These are phyloP conservation scores for Lochmaea capreae DNA, from an alignment of 2,888 invertebrate genomes.

Conservation along the genomic window DNA sequence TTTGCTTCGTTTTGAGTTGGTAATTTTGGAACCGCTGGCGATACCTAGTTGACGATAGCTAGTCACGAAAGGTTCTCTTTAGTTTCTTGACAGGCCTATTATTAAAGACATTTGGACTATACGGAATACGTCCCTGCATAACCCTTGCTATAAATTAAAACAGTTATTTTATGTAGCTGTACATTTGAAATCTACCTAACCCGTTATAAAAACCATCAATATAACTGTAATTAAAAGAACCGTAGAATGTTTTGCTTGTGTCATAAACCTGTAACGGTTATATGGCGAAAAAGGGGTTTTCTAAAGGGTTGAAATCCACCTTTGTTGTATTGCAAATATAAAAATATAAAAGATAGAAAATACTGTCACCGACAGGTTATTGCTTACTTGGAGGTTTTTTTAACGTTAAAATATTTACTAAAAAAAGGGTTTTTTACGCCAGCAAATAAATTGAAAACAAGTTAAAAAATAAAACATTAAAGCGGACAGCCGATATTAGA, in stretches of 20 bases:
- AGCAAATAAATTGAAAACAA: too few species aligned
- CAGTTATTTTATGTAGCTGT: slow-evolving; percentile 7
- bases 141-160: slow-evolving; percentile 1
- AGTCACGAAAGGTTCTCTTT: too few species aligned
- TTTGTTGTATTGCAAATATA: slow-evolving; percentile 8
- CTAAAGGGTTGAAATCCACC: slow-evolving; percentile 3
- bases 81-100: background rate
- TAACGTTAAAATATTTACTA: too few species aligned
- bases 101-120: background rate
- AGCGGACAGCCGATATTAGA: too few species aligned
- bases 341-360: slow-evolving; percentile 6
- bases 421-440: too few species aligned
- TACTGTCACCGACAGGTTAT: background rate
- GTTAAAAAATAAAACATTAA: too few species aligned
- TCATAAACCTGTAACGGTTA: slow-evolving; percentile 26
- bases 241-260: slow-evolving; percentile 29
- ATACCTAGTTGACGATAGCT: too few species aligned
- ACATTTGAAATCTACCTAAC: slow-evolving; percentile 16
- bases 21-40: too few species aligned
- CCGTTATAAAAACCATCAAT: slow-evolving; percentile 31
- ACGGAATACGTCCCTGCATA: background rate
- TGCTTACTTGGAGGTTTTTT: background rate
- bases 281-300: slow-evolving; percentile 22
- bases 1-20: too few species aligned
- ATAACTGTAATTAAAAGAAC: slow-evolving; percentile 33